These are phyloP conservation scores for Lacerta viridis DNA, from an alignment of 2,797 vertebrate species.

Conservation along the genomic window DNA sequence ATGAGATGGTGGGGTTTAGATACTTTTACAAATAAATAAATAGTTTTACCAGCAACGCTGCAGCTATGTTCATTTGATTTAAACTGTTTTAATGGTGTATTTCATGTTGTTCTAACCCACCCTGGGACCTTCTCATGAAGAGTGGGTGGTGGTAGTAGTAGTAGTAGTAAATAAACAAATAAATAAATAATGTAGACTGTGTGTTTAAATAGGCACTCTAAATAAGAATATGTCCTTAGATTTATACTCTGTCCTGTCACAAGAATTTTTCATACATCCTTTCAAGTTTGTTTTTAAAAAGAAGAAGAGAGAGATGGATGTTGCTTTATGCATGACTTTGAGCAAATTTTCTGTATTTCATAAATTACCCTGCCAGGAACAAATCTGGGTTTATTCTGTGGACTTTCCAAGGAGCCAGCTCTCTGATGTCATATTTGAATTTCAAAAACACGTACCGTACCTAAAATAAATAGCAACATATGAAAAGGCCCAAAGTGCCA, in stretches of 20 bases:
- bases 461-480: background rate
- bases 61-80: too few species aligned
- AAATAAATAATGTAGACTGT: background rate
- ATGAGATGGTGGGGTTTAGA: too few species aligned
- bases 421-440: background rate
- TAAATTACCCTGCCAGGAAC: background rate
- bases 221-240: too few species aligned
- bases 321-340: background rate
- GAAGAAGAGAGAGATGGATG: background rate
- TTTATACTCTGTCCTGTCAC: background rate
- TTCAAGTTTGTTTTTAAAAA: background rate
- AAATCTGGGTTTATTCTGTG: background rate
- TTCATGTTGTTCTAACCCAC: too few species aligned
- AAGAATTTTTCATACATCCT: background rate
- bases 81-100: too few species aligned
- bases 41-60: too few species aligned
- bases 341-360: background rate
- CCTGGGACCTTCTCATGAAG: too few species aligned
- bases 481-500: background rate
- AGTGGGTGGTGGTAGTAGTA: too few species aligned
- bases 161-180: too few species aligned
- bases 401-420: background rate
- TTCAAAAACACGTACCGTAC: too few species aligned
- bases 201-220: background rate
- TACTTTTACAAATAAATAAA: too few species aligned